Percentiles rank a stretch among this genome's conserved stretches.
These are phyloP conservation scores for Lithophane leautieri DNA, from an alignment of 2,888 invertebrate species.

Conservation along the genomic window DNA sequence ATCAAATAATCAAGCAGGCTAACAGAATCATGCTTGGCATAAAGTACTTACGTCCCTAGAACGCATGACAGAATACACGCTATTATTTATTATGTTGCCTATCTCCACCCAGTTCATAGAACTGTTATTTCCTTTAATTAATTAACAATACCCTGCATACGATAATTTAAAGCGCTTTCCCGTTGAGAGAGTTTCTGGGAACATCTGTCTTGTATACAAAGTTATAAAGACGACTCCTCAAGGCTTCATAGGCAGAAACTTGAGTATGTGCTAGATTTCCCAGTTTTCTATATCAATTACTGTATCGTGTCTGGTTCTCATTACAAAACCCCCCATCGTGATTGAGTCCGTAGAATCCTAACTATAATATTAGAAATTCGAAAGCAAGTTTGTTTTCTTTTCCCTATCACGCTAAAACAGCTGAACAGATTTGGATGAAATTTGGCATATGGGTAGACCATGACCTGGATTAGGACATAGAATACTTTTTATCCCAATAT, in stretches of 20 bases:
- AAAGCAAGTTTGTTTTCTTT: too few species aligned
- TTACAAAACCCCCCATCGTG: background rate
- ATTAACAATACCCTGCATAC: background rate
- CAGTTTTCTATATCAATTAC: background rate
- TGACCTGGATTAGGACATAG: too few species aligned
- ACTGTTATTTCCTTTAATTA: background rate
- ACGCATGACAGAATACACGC: background rate
- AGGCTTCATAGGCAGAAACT: background rate
- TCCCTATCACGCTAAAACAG: too few species aligned
- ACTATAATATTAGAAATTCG: too few species aligned
- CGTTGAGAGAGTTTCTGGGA: background rate
- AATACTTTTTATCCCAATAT: too few species aligned
- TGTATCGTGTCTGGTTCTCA: background rate
- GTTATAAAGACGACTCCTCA: background rate
- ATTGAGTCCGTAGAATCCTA: background rate
- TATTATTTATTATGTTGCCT: background rate
- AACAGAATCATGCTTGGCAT: background rate
- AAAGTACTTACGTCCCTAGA: background rate
- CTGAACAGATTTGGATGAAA: too few species aligned
- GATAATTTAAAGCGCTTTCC: background rate
- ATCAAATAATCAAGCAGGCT: background rate
- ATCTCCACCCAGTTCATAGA: background rate
- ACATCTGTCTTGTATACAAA: background rate
- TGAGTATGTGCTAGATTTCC: background rate
- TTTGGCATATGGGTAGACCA: too few species aligned